Evolutionary conservation across 2,797 vertebrate species (phyloP), one percentile per base, ranked within the genome.

Genomic region (Acanthurus tractus): DNA sequence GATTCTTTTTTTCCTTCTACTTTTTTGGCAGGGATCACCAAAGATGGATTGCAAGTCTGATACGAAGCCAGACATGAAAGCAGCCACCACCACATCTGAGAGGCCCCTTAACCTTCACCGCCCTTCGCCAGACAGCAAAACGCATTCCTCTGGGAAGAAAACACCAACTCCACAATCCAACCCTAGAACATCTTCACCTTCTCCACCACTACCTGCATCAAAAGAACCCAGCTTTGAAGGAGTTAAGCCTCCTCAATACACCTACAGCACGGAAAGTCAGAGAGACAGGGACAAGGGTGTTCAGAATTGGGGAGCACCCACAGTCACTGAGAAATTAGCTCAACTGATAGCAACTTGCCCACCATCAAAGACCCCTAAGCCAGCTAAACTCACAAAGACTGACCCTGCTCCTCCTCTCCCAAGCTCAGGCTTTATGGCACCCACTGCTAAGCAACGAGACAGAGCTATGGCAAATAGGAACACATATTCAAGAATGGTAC

Each of bases 291-390:
- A 98, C 82, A 95, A 96, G 92, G 86, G 94, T 59, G 92, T 93
- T 85, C 94, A 96, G 63, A 96, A 95, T 0, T 97, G 97, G 94
- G 97, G 96, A 84, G 88, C 96, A n/a, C 95, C 97, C 40, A 97
- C 96, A 0, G 97, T 99, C 65, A 98, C 97, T 25, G 98, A 99
- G 82, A 99, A 99, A 89, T 91, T 99, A 85, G 97, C 97, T 76
- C 97, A 98, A 63, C 97, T 99, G 61, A 99, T 99, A 86, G 97
- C 97, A 46, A 99, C 96, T 69, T 99, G 98, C 87, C 98, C 98
- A 65, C 97, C 97, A 70, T 95, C 97, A 76, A 99, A 99, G 95
- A 97, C 96, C 94, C 96, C 97, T 88, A 99, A 98, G 90, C 90
- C 83, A 70, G 92, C 94, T 44, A 99, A 98, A 95, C 92, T 93